These are phyloP conservation scores for Gnathonemus echidnorhynchus DNA, from an alignment of 2,113 vertebrate genomes.

Conservation along the genomic window DNA sequence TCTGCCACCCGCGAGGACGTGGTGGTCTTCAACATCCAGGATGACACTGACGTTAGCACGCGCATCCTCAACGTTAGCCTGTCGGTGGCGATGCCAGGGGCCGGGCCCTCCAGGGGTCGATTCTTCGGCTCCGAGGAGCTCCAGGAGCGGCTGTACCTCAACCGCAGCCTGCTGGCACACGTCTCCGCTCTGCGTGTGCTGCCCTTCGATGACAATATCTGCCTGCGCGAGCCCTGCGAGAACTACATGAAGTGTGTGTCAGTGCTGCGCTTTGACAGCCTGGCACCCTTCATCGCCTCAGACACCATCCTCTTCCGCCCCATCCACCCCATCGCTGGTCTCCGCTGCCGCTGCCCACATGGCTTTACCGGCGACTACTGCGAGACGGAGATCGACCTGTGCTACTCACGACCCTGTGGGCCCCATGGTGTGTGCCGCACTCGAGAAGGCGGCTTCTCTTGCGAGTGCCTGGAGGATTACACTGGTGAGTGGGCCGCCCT, in stretches of 20 bases:
- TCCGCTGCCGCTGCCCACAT: conserved; percentile 83
- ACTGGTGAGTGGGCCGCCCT: conserved; percentile 68
- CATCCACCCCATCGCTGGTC: conserved; percentile 84
- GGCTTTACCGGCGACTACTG: conserved; percentile 95
- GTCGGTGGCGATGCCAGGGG: conserved; percentile 63
- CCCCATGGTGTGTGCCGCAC: conserved; percentile 73
- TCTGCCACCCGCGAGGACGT: conserved; percentile 73
- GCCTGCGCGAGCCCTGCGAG: conserved; percentile 88
- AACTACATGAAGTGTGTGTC: conserved; percentile 98
- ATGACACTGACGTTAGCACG: conserved; percentile 79
- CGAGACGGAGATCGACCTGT: conserved; percentile 92
- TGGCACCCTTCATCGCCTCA: conserved; percentile 85
- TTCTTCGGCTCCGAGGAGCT: conserved; percentile 88
- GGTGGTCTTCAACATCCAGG: conserved; percentile 87
- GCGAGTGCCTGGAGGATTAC: conserved; percentile 80
- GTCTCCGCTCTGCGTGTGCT: conserved; percentile 83
- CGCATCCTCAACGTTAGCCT: conserved; percentile 92
- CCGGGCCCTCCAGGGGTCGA: conserved; percentile 34
- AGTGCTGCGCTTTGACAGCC: conserved; percentile 88
- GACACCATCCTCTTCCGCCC: conserved; percentile 91
- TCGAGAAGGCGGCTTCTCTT: conserved; percentile 86
- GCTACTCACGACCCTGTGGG: conserved; percentile 89
- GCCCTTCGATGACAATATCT: conserved; percentile 96
- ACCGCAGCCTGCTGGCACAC: conserved; percentile 79
- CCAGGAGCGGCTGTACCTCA: conserved; percentile 88